phyloP scores from a whole-genome alignment of 2,797 vertebrate species.

The Steatocranus sp. region DNA sequence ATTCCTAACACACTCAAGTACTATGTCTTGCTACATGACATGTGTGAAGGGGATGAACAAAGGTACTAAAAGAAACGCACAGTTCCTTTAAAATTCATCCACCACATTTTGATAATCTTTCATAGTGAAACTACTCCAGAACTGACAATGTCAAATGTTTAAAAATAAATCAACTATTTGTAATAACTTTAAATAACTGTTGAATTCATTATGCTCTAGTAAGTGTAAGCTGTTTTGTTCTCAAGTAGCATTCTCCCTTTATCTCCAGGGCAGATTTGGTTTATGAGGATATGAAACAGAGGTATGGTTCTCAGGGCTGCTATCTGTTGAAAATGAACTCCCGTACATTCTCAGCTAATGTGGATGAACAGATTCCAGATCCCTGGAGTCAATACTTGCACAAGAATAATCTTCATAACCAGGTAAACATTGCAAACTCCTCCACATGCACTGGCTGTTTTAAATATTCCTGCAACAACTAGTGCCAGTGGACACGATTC shows the following conservation, averaged over 20 bases:
- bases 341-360: conserved; percentile 75
- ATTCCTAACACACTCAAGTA: conserved; percentile 98
- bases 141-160: not conserved
- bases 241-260: not conserved
- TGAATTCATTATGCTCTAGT: not conserved
- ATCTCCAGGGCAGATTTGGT: conserved; percentile 84
- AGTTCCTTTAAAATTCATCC: not conserved
- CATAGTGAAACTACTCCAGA: not conserved
- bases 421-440: conserved; percentile 69
- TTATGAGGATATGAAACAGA: conserved; percentile 98
- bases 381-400: conserved; percentile 98
- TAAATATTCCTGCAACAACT: not conserved
- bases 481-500: not conserved
- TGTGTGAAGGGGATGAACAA: conserved; percentile 88
- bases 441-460: not conserved
- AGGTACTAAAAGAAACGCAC: conserved; percentile 70
- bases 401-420: conserved; percentile 83
- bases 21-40: conserved; percentile 93
- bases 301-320: conserved; percentile 93
- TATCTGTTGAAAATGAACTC: conserved; percentile 97
- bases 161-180: not conserved
- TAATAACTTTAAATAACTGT: not conserved
- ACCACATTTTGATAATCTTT: not conserved
- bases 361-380: conserved; percentile 95
- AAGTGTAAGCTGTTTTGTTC: not conserved